Evolutionary conservation across 2,888 invertebrate genomes (phyloP), one percentile per base, ranked within the genome.

Genomic region (Girardia tigrina): DNA sequence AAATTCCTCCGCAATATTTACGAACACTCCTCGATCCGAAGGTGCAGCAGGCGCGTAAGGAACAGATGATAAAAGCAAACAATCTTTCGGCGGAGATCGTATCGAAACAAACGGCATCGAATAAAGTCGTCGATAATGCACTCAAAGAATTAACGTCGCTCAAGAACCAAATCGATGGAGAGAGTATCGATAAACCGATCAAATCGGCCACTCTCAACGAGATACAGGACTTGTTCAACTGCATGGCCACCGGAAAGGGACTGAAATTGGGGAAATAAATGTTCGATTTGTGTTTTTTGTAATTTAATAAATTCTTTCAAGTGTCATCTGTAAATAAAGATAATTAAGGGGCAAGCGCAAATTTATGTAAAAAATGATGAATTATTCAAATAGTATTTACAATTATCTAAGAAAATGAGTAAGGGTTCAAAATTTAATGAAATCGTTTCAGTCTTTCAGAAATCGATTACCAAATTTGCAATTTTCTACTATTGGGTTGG

Each of bases 101-200:
- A 56, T 56, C 56, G 56, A 56, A 56, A 56, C 56, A 56, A 56
- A 56, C n/a, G n/a, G 56, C 56, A 2, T 56, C 56, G n/a, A 56
- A 56, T 56, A 56, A 56, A 56, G 56, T 56, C 23, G 56, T 56
- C 23, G 56, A 56, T 8, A 56, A 56, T 56, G 56, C 56, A 8
- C 23, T 56, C 6, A 56, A 56, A 56, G 56, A 56, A 8, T 56
- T 56, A 56, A 20, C 56, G 4, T 56, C 56, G 4, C 4, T 16
- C 4, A 56, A 56, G n/a, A 56, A 4, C 23, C 4, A 4, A 8
- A 56, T 56, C 23, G 56, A 56, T 56, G n/a, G 4, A 8, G 56
- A 56, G n/a, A 56, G n/a, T n/a, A 56, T 4, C 23, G 56, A 56
- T 12, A 56, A 56, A 56, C 8, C 56, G n/a, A 56, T 56, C 4